Evolutionary conservation across 2,113 vertebrate species (phyloP).

Genomic region (Athene noctua): DNA sequence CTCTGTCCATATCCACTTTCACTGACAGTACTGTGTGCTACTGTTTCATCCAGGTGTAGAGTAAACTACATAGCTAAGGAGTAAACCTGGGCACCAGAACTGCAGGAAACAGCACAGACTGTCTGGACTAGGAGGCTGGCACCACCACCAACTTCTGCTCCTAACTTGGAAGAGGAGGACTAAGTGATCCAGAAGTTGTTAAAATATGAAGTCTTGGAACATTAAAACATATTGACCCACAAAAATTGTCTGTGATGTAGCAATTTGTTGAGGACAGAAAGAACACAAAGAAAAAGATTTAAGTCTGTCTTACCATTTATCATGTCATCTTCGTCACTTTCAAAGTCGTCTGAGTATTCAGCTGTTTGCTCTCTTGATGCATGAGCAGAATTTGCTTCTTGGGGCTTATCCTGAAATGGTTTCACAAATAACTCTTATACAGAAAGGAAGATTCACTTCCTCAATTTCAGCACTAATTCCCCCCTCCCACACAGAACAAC

Average conservation of each 20-base stretch:
- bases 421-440: not conserved
- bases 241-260: not conserved
- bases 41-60: not conserved
- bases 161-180: not conserved
- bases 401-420: conserved; percentile 81
- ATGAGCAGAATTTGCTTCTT: conserved; percentile 76
- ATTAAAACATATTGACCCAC: not conserved
- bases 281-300: not conserved
- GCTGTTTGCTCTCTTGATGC: conserved; percentile 65
- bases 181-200: not conserved
- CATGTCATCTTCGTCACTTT: conserved; percentile 77
- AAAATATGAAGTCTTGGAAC: not conserved
- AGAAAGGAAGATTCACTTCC: not conserved
- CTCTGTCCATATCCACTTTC: not conserved
- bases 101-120: not conserved
- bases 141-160: not conserved
- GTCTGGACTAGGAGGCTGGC: not conserved
- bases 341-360: conserved; percentile 82
- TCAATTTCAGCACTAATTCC: not conserved
- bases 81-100: not conserved
- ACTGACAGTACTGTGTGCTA: not conserved
- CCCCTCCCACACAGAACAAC: accelerated
- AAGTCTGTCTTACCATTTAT: not conserved
- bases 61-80: not conserved
- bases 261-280: not conserved